Conservation (phyloP, 2,113 vertebrate genomes). For the Meriones unguiculatus region DNA sequence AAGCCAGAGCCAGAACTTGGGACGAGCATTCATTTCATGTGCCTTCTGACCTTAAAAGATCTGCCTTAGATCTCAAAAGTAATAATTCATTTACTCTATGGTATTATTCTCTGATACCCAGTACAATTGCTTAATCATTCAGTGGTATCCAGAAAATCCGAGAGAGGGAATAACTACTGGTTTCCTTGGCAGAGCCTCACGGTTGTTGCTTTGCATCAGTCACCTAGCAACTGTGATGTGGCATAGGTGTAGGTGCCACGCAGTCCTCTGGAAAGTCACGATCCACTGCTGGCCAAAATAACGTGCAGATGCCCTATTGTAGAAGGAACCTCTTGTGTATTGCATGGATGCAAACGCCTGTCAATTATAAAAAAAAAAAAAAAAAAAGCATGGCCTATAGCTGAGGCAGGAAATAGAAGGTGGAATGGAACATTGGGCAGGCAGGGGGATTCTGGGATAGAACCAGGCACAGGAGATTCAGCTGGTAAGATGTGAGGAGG, state of each 20-base stretch:
- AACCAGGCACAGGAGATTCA: too few relatives aligned
- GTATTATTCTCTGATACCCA: neutral
- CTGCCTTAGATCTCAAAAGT: neutral
- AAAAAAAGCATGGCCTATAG: too few relatives aligned
- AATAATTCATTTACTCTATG: neutral
- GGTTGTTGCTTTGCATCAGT: neutral
- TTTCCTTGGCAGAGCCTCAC: neutral
- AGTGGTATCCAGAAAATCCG: neutral
- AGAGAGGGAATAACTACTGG: neutral
- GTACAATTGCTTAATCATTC: neutral
- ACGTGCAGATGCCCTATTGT: neutral
- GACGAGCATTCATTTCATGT: accelerated
- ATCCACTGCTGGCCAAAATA: neutral
- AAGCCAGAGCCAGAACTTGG: neutral
- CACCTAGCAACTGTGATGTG: neutral
- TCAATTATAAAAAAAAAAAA: too few relatives aligned
- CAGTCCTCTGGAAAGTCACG: neutral
- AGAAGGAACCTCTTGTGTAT: too few relatives aligned
- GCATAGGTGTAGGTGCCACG: neutral
- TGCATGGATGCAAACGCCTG: too few relatives aligned
- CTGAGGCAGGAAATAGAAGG: too few relatives aligned
- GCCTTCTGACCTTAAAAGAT: neutral
- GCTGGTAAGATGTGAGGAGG: too few relatives aligned
- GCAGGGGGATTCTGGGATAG: too few relatives aligned
- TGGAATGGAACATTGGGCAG: too few relatives aligned